Evolutionary conservation across 2,888 invertebrate genomes (phyloP).

Genomic region (Nymphalis polychloros): DNA sequence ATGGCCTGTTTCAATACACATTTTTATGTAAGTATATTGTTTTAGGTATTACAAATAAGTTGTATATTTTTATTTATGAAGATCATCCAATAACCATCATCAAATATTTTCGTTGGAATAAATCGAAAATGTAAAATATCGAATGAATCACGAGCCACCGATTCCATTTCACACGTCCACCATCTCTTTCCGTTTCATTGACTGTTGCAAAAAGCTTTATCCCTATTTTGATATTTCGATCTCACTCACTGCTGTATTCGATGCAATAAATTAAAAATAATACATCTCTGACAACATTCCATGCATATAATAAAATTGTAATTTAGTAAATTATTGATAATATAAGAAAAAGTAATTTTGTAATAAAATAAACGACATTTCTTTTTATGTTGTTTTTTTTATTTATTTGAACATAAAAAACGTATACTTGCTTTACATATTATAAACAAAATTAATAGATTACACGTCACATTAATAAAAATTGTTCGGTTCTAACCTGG

Average conservation of each 20-base stretch:
- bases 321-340: too few species aligned
- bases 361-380: too few species aligned
- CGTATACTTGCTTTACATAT: too few species aligned
- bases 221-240: slow-evolving; percentile 46
- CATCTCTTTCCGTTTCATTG: slow-evolving; percentile 66
- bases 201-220: slow-evolving; percentile 61
- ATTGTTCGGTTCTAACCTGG: too few species aligned
- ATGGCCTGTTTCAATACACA: neutral
- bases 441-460: too few species aligned
- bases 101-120: slow-evolving; percentile 15
- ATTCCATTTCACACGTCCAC: slow-evolving; percentile 53
- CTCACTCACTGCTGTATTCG: slow-evolving; percentile 29
- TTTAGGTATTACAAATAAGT: too few species aligned
- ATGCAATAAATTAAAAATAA: neutral
- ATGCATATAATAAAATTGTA: too few species aligned
- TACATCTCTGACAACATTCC: too few species aligned
- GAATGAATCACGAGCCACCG: slow-evolving; percentile 51
- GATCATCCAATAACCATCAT: neutral
- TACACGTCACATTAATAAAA: too few species aligned
- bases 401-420: too few species aligned
- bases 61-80: neutral
- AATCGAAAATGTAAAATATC: slow-evolving; percentile 32
- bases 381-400: too few species aligned
- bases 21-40: neutral
- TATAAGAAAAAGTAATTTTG: too few species aligned